Base-by-base conservation (phyloP, 1,140 invertebrate species). In the Sitodiplosis mosellana region DNA sequence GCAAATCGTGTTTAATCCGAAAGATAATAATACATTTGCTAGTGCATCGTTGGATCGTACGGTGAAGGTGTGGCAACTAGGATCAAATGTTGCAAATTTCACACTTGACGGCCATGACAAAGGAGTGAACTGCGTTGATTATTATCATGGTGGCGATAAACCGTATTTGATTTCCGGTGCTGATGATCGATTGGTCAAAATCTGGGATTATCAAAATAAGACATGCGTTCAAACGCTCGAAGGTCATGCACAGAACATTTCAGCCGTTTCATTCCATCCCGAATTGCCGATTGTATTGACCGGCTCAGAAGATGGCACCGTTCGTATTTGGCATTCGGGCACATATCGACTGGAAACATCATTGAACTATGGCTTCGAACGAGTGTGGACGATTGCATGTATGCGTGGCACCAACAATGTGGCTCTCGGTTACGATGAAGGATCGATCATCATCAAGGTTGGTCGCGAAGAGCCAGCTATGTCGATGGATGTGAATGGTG, bases 201-300 rank as follows among this genome's bases (percentile, higher is more conserved):
- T 99, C 53, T 99, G 96, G 96, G 96, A 99, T 64, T 99, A 99
- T 65, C 87, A 97, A 63, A 99, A 98, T 65, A 99, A 99, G 69
- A 98, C 92, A 0, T 99, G 95, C 68, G 95, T 99, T 1, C 94
- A 99, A 62, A 99, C 94, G 0, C 67, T 99, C 18, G 93, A 98
- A 66, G 94, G 80, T 8, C 96, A 99, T 69, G 83, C 87, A 0
- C 88, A 97, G 57, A 99, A 99, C 64, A 89, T 99, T 45, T 87
- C 91, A 0, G 75, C 77, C 40, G 86, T 89, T 1, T 84, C 76
- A 49, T 99, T 99, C 68, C 96, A 99, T 69, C 94, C 96, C 0
- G 94, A 98, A 64, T 66, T 99, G 45, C 96, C 96, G 0, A 91
- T 99, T 47, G 83, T 99, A 44, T 67, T 99, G 42, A 97, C 94